Base-by-base conservation (phyloP, 2,797 vertebrate genomes). In the Pitangus sulphuratus region DNA sequence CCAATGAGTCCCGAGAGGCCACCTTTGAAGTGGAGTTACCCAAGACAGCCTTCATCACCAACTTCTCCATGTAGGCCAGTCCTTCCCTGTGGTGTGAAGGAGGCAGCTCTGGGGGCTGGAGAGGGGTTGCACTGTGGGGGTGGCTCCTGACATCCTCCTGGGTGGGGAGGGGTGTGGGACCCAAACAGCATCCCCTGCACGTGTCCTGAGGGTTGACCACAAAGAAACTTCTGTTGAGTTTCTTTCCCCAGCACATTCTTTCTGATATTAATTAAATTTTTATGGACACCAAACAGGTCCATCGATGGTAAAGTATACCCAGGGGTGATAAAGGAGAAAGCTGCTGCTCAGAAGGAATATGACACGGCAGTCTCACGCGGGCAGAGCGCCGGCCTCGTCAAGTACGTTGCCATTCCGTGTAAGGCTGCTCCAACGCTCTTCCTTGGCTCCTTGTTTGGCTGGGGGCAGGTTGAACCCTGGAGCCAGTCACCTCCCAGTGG, bases 41-140 rank as follows among this genome's bases (percentile, higher is more conserved):
- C 84, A 99, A 98, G 97, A 98, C 98, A 9, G 99, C 99, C 57
- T 99, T 99, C 97, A 99, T 99, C 98, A 99, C 98, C 96, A 99
- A 98, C 96, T 99, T 99, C 95, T 98, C 97, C 97, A 99, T 99
- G 99, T 99, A 97, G 69, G 99, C 97, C 20, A 78, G 65, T 53
- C 56, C 50, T 74, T 37, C 31, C 33, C 69, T 19, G 53, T 4
- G 3, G 9, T 28, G 30, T n/a, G 54, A 30, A 77, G 53, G 69
- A 45, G 68, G 53, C 88, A 74, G 56, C 33, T 77, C 25, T n/a
- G 15, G n/a, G 64, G 64, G 2, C 17, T 24, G 13, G 45, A 74
- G 25, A 30, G 45, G 18, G 6, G 13, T 6, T 83, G 19, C 35
- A 8, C 22, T 39, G 26, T 80, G 37, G 4, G 30, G 31, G n/a